These are phyloP conservation scores for Calephelis perditalis DNA, from an alignment of 2,888 invertebrate species.

Conservation along the genomic window DNA sequence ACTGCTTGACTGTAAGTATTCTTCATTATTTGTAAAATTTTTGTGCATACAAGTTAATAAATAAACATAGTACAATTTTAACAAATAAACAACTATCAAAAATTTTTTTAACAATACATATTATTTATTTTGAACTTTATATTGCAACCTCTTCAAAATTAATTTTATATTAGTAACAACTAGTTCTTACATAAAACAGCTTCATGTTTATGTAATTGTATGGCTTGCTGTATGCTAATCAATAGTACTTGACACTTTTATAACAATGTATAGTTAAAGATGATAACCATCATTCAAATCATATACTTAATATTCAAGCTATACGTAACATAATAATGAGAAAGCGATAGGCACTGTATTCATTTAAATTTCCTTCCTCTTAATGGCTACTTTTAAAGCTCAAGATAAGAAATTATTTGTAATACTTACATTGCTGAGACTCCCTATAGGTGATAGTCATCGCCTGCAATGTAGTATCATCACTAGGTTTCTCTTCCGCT, in stretches of 20 bases:
- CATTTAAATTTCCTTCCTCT: too few relatives aligned
- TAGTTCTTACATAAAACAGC: neutral
- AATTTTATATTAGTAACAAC: neutral
- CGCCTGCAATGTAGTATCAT: conserved; percentile 96
- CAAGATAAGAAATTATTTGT: conserved; percentile 3
- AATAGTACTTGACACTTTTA: neutral
- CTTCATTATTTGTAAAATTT: too few relatives aligned
- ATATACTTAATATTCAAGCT: too few relatives aligned
- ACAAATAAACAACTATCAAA: too few relatives aligned
- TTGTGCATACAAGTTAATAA: too few relatives aligned
- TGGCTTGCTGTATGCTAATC: neutral
- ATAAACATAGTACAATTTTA: too few relatives aligned
- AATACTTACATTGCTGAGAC: conserved; percentile 89
- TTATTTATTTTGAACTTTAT: neutral
- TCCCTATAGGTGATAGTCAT: conserved; percentile 97
- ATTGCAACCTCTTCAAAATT: neutral
- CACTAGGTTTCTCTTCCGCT: conserved; percentile 88
- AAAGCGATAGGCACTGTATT: too few relatives aligned
- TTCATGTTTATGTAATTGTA: conserved; percentile 2
- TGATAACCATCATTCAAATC: too few relatives aligned
- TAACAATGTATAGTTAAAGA: conserved; percentile 8
- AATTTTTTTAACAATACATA: too few relatives aligned
- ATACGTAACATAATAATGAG: too few relatives aligned
- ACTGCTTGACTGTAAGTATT: too few relatives aligned
- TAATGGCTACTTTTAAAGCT: too few relatives aligned